Evolutionary conservation across 23 tunicate genomes (phyloP).

Genomic region (Corella eumyota): DNA sequence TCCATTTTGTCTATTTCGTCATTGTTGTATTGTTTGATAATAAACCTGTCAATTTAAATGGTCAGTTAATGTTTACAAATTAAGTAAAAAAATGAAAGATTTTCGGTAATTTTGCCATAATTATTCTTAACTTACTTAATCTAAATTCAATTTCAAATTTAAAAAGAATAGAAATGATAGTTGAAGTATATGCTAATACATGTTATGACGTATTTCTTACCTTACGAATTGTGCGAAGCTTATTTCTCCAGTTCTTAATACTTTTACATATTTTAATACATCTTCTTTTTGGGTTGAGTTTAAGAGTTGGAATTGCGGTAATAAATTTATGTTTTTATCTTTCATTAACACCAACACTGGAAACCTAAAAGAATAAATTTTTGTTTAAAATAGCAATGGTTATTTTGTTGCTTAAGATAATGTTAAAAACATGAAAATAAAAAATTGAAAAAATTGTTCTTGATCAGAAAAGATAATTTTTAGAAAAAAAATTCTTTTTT

Average conservation of each 20-base stretch:
- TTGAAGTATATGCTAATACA: too few species aligned
- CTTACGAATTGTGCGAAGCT: constrained; percentile 33
- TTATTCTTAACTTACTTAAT: neutral
- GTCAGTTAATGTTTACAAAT: neutral
- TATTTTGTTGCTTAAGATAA: too few species aligned
- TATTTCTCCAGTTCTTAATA: constrained; percentile 31
- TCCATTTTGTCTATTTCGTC: constrained; percentile 15
- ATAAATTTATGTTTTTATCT: neutral
- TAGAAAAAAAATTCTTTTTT: neutral
- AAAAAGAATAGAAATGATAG: neutral
- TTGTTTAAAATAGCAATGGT: too few species aligned
- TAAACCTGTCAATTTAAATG: neutral
- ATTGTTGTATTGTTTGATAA: constrained; percentile 1
- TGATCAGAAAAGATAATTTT: neutral
- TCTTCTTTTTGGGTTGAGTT: constrained; percentile 9
- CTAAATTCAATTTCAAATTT: too few species aligned
- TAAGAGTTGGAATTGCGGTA: neutral
- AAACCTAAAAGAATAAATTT: neutral
- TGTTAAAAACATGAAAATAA: too few species aligned
- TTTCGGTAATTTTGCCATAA: neutral
- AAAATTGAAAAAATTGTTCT: too few species aligned
- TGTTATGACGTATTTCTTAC: constrained; percentile 19
- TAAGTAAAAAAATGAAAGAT: neutral
- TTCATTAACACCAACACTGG: neutral
- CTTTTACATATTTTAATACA: constrained; percentile 5